Evolutionary conservation across 2,888 invertebrate species (phyloP).

Genomic region (Tenodera sinensis): DNA sequence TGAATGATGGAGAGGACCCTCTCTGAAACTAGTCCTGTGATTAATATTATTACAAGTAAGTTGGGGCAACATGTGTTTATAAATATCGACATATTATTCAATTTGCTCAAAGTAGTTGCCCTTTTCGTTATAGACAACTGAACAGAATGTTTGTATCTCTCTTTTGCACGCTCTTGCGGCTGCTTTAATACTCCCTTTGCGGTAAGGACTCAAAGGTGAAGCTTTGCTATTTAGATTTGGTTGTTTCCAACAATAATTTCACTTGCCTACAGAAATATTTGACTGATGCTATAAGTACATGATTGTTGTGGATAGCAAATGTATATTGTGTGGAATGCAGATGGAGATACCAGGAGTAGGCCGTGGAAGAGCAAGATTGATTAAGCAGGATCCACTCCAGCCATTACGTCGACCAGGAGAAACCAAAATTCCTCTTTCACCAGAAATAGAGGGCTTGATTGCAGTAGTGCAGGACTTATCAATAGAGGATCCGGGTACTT

Average conservation of each 20-base stretch:
- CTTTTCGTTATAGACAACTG: too few relatives aligned
- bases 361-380: slow-evolving; percentile 3
- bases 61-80: too few relatives aligned
- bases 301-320: background rate
- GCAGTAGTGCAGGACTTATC: background rate
- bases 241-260: background rate
- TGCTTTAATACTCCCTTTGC: too few relatives aligned
- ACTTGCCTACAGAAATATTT: background rate
- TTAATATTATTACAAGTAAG: too few relatives aligned
- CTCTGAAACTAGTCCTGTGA: too few relatives aligned
- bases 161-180: too few relatives aligned
- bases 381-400: background rate
- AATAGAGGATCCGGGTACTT: background rate
- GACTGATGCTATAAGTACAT: background rate
- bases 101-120: too few relatives aligned
- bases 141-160: too few relatives aligned
- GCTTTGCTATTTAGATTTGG: too few relatives aligned
- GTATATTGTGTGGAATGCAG: background rate
- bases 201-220: too few relatives aligned
- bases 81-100: too few relatives aligned
- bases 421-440: background rate
- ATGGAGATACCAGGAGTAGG: slow-evolving; percentile 13
- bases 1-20: too few relatives aligned
- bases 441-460: background rate
- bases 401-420: slow-evolving; percentile 12